Evolutionary conservation across 2,797 vertebrate species (phyloP).

Genomic region (Enteromius afrohamiltoni): DNA sequence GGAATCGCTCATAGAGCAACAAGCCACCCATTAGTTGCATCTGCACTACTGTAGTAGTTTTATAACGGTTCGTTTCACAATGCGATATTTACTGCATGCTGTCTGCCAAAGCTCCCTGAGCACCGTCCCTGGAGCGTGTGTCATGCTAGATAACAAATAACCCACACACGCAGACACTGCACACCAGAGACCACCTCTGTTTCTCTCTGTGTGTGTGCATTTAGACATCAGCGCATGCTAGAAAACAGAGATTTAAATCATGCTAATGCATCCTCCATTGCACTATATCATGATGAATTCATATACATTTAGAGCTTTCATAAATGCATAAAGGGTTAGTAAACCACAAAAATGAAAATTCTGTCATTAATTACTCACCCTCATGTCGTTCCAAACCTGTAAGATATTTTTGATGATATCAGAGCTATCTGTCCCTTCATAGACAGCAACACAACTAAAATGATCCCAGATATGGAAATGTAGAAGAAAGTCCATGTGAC

Average conservation of each 20-base stretch:
- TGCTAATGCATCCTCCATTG: not conserved
- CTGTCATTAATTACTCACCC: no score
- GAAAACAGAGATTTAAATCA: not conserved
- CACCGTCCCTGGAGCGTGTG: not conserved
- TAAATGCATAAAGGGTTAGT: not conserved
- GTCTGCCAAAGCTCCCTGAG: slow-evolving; percentile 18
- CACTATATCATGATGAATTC: not conserved
- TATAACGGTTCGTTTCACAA: slow-evolving; percentile 9
- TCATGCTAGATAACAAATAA: slow-evolving; percentile 27
- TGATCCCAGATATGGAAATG: no score
- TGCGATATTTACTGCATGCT: slow-evolving; percentile 17
- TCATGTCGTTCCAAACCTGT: no score
- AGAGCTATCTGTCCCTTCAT: no score
- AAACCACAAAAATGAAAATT: no score
- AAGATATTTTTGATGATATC: no score
- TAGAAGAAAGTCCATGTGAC: no score
- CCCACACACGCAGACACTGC: not conserved
- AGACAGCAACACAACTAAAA: no score
- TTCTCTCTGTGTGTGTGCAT: not conserved
- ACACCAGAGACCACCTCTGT: not conserved
- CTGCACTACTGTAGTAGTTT: not conserved
- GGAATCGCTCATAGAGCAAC: slow-evolving; percentile 1
- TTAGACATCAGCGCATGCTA: not conserved
- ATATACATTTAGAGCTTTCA: not conserved
- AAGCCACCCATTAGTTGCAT: slow-evolving; percentile 21